phyloP scores from a whole-genome alignment of 2,113 vertebrate genomes.

The Dissostichus mawsoni region DNA sequence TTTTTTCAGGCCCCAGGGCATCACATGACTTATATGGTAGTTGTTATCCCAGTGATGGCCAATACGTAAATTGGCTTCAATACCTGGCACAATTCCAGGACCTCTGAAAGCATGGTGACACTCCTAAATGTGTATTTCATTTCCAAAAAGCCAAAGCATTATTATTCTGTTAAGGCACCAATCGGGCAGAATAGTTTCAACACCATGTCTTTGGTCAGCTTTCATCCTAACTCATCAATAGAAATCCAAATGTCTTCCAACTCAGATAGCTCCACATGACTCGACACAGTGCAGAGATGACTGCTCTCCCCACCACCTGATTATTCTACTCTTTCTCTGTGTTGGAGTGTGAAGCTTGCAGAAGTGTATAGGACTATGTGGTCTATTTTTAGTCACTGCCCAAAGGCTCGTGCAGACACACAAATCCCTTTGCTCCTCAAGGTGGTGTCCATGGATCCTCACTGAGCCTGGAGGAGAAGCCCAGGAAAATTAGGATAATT shows the following conservation, averaged over 20 bases:
- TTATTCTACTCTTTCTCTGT: slow-evolving; percentile 15
- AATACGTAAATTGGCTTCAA: too few relatives aligned
- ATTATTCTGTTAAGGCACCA: background rate
- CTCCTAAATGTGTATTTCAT: background rate
- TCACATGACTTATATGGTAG: too few relatives aligned
- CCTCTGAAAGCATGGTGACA: background rate
- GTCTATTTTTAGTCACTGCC: slow-evolving; percentile 40
- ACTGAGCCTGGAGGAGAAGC: slow-evolving; percentile 26
- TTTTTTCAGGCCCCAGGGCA: too few relatives aligned
- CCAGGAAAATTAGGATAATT: slow-evolving; percentile 38
- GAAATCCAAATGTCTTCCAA: background rate
- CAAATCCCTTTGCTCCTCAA: background rate
- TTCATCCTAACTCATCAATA: background rate
- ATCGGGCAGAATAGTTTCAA: background rate
- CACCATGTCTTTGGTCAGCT: background rate
- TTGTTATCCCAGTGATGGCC: too few relatives aligned
- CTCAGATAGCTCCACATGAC: slow-evolving; percentile 9
- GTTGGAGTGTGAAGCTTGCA: slow-evolving; percentile 6
- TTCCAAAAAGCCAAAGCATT: background rate
- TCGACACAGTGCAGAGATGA: slow-evolving; percentile 2
- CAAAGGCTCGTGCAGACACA: background rate
- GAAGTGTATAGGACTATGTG: slow-evolving; percentile 23
- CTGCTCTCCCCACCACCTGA: slow-evolving; percentile 47
- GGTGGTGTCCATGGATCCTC: slow-evolving; percentile 25
- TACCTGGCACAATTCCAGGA: too few relatives aligned